Evolutionary conservation across 2,797 vertebrate genomes (phyloP).

Genomic region (Takifugu ocellatus): DNA sequence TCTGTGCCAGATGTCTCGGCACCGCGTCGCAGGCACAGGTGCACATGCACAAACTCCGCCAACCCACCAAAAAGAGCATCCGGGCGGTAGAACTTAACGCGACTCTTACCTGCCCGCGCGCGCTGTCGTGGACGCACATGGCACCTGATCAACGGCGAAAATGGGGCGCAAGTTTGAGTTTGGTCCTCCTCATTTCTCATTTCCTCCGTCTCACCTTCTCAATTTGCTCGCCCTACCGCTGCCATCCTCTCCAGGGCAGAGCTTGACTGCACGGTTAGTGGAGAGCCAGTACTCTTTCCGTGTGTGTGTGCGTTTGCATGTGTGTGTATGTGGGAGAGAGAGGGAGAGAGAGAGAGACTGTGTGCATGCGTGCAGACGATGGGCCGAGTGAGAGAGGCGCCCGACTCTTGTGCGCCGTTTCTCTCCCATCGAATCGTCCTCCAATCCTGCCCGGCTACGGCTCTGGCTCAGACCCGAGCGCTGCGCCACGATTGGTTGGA

Average conservation of each 20-base stretch:
- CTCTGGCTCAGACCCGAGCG: constrained; percentile 67
- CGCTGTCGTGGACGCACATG: constrained; percentile 19
- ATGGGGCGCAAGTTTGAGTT: constrained; percentile 45
- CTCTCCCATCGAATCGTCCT: constrained; percentile 46
- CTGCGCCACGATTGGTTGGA: constrained; percentile 78
- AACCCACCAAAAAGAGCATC: not conserved
- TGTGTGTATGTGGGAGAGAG: constrained; percentile 33
- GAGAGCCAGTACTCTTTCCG: constrained; percentile 62
- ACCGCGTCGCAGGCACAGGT: constrained; percentile 20
- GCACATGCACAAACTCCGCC: not conserved
- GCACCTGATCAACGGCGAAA: constrained; percentile 49
- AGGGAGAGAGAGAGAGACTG: constrained; percentile 28
- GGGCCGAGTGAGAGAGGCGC: not conserved
- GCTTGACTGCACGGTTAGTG: constrained; percentile 49
- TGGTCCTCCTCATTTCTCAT: constrained; percentile 35
- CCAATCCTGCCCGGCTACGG: constrained; percentile 76
- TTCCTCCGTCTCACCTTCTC: constrained; percentile 16
- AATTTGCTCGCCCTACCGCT: constrained; percentile 15
- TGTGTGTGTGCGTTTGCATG: constrained; percentile 29
- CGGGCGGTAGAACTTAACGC: not conserved
- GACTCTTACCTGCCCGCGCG: constrained; percentile 54
- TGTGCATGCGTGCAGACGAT: constrained; percentile 24
- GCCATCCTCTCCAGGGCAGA: constrained; percentile 57
- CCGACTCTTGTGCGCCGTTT: constrained; percentile 6
- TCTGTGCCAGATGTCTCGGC: constrained; percentile 6